phyloP scores from a whole-genome alignment of 2,888 invertebrate species.

The Thumatha senex region DNA sequence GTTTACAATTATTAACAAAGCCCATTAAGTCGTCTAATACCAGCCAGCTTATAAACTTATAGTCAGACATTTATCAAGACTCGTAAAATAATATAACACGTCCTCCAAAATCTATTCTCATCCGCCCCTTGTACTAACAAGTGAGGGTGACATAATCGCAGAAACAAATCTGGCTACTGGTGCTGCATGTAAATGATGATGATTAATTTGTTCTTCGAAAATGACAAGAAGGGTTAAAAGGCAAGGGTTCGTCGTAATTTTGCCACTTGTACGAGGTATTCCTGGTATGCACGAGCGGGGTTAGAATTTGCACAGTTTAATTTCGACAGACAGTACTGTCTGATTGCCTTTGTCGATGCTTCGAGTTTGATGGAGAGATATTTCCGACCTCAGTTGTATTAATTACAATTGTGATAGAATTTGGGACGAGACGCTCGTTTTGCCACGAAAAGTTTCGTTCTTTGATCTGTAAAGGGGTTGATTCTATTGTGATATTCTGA shows the following conservation, averaged over 20 bases:
- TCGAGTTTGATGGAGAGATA: conserved; percentile 79
- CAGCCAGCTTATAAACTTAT: conserved; percentile 29
- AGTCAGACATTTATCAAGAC: conserved; percentile 54
- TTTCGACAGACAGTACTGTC: conserved; percentile 66
- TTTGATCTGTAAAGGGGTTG: conserved; percentile 53
- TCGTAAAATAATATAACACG: conserved; percentile 66
- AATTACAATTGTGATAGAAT: conserved; percentile 69
- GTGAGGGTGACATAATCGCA: conserved; percentile 80
- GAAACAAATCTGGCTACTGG: conserved; percentile 82
- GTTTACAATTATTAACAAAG: conserved; percentile 1
- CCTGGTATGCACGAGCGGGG: conserved; percentile 55
- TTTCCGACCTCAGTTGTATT: conserved; percentile 76
- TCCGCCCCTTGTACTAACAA: conserved; percentile 67
- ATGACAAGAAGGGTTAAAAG: conserved; percentile 83
- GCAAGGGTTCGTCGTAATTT: conserved; percentile 64
- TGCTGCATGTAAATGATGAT: conserved; percentile 83
- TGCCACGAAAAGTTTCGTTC: conserved; percentile 47
- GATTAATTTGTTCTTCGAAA: conserved; percentile 82
- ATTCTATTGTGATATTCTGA: conserved; percentile 37
- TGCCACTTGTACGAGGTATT: conserved; percentile 71
- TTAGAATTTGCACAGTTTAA: conserved; percentile 66
- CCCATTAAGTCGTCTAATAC: conserved; percentile 8
- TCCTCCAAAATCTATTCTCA: conserved; percentile 68
- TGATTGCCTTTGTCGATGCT: conserved; percentile 77
- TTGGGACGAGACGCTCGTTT: conserved; percentile 40